Evolutionary conservation across 2,797 vertebrate genomes (phyloP).

Genomic region (Jordanella pulchra): DNA sequence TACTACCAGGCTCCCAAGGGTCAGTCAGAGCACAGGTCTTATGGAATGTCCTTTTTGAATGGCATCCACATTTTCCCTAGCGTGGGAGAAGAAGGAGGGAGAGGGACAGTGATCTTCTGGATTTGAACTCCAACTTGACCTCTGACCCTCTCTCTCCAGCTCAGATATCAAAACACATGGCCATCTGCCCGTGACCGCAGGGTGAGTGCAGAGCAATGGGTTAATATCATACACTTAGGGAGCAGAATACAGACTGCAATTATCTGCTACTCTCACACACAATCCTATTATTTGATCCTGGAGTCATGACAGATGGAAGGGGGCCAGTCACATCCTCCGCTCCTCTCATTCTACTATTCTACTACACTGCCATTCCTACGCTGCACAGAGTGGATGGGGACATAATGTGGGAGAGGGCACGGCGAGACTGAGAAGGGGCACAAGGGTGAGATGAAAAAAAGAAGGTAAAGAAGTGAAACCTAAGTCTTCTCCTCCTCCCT

Average conservation of each 20-base stretch:
- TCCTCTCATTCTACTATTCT: constrained; percentile 8
- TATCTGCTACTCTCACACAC: constrained; percentile 86
- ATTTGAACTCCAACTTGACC: constrained; percentile 89
- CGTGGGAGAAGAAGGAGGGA: constrained; percentile 41
- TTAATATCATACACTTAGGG: constrained; percentile 85
- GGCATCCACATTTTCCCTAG: constrained; percentile 71
- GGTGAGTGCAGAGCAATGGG: constrained; percentile 76
- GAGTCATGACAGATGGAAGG: constrained; percentile 85
- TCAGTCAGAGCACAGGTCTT: constrained; percentile 51
- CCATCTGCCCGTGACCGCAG: constrained; percentile 74
- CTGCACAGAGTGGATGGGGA: constrained; percentile 70
- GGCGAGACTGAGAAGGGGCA: constrained; percentile 38
- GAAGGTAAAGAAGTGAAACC: constrained; percentile 52
- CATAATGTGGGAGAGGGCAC: constrained; percentile 56
- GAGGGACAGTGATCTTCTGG: constrained; percentile 70
- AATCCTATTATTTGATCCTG: constrained; percentile 83
- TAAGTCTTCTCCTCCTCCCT: constrained; percentile 43
- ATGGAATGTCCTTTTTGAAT: constrained; percentile 69
- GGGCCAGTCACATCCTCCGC: constrained; percentile 54
- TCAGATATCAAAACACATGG: constrained; percentile 82
- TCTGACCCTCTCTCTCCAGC: constrained; percentile 65
- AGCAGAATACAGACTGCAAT: constrained; percentile 84
- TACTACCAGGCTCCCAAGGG: constrained; percentile 27
- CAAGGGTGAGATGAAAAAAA: constrained; percentile 51
- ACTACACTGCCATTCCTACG: constrained; percentile 73